Evolutionary conservation across 2,113 vertebrate genomes (phyloP).

Genomic region (Colossoma macropomum): DNA sequence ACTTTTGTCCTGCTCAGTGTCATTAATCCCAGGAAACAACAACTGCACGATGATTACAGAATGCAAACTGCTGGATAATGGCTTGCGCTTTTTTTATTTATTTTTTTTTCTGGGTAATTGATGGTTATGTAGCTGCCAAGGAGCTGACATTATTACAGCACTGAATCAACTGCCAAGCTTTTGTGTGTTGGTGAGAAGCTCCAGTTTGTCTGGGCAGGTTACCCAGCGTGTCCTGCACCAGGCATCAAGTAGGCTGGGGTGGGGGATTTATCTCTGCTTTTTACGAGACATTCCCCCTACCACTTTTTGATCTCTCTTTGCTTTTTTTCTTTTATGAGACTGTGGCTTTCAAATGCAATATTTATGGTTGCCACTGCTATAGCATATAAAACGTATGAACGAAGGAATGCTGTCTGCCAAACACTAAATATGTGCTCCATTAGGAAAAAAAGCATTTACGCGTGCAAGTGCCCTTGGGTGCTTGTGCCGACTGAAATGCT

Average conservation of each 20-base stretch:
- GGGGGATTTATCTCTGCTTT: constrained; percentile 49
- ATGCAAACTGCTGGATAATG: constrained; percentile 56
- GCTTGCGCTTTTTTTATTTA: constrained; percentile 38
- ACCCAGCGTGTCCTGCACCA: constrained; percentile 5
- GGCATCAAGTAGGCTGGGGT: constrained; percentile 8
- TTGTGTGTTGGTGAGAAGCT: constrained; percentile 48
- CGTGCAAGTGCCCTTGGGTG: constrained; percentile 76
- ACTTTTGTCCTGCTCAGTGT: constrained; percentile 45
- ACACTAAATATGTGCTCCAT: constrained; percentile 83
- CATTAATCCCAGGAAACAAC: constrained; percentile 51
- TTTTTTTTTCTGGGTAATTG: constrained; percentile 53
- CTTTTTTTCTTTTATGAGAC: constrained; percentile 42
- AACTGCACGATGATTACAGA: constrained; percentile 55
- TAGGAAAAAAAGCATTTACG: constrained; percentile 84
- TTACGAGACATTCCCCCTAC: constrained; percentile 45
- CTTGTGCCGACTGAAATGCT: constrained; percentile 82
- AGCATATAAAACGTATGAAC: constrained; percentile 42
- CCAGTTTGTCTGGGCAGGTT: constrained; percentile 40
- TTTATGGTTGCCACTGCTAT: constrained; percentile 51
- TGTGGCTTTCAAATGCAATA: constrained; percentile 49
- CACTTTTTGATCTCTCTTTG: constrained; percentile 36
- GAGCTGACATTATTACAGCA: constrained; percentile 50
- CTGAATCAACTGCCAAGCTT: constrained; percentile 43
- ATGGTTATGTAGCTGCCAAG: constrained; percentile 54
- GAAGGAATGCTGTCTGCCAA: constrained; percentile 73